phyloP scores from a whole-genome alignment of 2,113 vertebrate genomes.

The Copsychus sechellarum region DNA sequence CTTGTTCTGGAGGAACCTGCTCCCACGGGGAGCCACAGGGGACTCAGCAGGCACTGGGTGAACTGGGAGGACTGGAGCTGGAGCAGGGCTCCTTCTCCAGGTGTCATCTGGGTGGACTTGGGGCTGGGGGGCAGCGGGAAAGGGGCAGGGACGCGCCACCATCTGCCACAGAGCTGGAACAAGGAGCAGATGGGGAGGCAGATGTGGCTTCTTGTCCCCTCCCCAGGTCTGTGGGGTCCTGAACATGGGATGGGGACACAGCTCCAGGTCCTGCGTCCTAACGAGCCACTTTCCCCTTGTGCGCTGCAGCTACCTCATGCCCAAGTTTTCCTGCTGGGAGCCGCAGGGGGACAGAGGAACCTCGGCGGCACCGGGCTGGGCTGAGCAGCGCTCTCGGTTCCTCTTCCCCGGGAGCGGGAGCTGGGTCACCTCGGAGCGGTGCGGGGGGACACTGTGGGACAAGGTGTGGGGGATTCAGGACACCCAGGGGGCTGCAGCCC shows the following conservation, averaged over 20 bases:
- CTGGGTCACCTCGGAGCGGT: fast-evolving
- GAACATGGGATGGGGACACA: fast-evolving
- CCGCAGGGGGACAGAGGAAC: fast-evolving
- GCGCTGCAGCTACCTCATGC: not conserved
- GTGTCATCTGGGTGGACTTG: not conserved
- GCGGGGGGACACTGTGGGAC: not conserved
- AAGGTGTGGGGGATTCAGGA: not conserved
- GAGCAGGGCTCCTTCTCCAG: not conserved
- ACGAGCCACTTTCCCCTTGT: not conserved
- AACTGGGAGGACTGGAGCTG: not conserved
- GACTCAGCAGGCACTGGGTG: not conserved
- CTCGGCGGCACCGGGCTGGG: fast-evolving
- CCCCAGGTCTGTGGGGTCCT: not conserved
- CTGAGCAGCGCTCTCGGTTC: not conserved
- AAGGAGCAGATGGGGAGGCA: not conserved
- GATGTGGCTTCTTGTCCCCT: not conserved
- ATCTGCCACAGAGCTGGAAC: not conserved
- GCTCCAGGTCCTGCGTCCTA: not conserved
- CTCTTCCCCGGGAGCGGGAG: not conserved
- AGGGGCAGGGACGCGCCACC: not conserved
- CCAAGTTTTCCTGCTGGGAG: not conserved
- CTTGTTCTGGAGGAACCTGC: not conserved
- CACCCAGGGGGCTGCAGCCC: not conserved
- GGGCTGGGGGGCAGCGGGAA: fast-evolving
- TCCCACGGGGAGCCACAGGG: not conserved